Base-by-base conservation (phyloP, 1,140 invertebrate genomes). In the Lordiphosa clarofinis region DNA sequence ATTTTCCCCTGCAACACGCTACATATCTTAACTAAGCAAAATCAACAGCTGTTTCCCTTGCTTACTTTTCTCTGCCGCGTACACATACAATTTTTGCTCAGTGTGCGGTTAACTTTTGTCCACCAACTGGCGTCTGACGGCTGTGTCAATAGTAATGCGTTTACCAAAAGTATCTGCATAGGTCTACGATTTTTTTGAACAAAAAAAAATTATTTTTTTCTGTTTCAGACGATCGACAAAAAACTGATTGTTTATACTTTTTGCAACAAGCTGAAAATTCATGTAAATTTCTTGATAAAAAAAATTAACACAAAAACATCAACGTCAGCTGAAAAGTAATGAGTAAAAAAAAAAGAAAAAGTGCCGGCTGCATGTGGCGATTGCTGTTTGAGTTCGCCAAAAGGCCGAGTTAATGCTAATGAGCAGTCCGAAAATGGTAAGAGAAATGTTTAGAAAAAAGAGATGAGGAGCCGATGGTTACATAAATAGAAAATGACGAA, bases 241-340 rank as follows among this genome's bases (percentile, higher is more conserved):
- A 76, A 72, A 66, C 49, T 19, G 55, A 72, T 57, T 81, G 58
- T 75, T 71, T 68, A 52, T 58, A 49, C 44, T 70, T 81, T 82
- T 81, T 72, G 62, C 76, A 81, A 81, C 76, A 81, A 81, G 76
- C 67, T 81, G 76, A 75, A 82, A 82, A 81, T 81, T 76, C 76
- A 57, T 81, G 76, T 81, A 76, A 82, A 76, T 72, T 81, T 81
- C 55, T 58, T 40, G 72, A 82, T 72, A 81, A 81, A 81, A 79
- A 82, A 75, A 64, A 70, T 31, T 31, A 31, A 31, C 28, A 31
- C 2, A 65, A 73, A 81, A 81, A 13, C 31, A 66, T 67, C n/a
- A 35, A 11, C 49, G 62, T 82, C 43, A 63, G 64, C 75, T 58
- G 13, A 64, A 66, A 52, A 62, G 12, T 38, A 39, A 40, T 19